Evolutionary conservation across 2,113 vertebrate genomes (phyloP).

Genomic region (Mustela nigripes): DNA sequence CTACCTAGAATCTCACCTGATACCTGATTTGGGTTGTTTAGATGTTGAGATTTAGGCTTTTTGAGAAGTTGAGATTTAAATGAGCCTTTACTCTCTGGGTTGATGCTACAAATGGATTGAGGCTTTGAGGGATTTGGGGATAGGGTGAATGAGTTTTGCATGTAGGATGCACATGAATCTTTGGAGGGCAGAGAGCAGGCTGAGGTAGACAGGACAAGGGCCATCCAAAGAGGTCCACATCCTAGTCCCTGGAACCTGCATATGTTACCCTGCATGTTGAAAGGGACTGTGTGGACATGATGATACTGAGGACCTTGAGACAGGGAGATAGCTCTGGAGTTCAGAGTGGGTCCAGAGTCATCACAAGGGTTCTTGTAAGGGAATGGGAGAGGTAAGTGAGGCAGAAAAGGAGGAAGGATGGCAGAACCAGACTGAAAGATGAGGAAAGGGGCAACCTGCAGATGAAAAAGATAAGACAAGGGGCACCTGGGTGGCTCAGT

Average conservation of each 20-base stretch:
- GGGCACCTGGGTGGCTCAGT: neutral
- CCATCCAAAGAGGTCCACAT: neutral
- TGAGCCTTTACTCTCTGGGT: neutral
- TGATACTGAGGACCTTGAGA: neutral
- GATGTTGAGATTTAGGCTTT: neutral
- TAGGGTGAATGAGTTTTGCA: neutral
- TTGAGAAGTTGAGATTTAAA: neutral
- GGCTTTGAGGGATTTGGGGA: neutral
- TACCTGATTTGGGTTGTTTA: neutral
- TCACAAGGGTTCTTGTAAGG: neutral
- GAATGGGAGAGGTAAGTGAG: neutral
- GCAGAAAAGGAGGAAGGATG: neutral
- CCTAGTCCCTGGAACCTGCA: neutral
- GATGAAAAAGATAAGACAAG: neutral
- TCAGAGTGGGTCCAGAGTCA: neutral
- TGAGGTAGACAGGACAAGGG: neutral
- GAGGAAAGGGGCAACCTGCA: neutral
- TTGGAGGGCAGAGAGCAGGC: neutral
- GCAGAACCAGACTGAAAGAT: neutral
- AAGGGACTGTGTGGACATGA: neutral
- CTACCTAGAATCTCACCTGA: neutral
- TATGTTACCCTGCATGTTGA: too few species aligned
- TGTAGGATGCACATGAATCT: neutral
- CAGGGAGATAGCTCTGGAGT: neutral
- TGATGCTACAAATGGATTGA: neutral